These are phyloP conservation scores for Hippopotamus amphibius DNA, from an alignment of 2,113 vertebrate genomes.

Conservation along the genomic window DNA sequence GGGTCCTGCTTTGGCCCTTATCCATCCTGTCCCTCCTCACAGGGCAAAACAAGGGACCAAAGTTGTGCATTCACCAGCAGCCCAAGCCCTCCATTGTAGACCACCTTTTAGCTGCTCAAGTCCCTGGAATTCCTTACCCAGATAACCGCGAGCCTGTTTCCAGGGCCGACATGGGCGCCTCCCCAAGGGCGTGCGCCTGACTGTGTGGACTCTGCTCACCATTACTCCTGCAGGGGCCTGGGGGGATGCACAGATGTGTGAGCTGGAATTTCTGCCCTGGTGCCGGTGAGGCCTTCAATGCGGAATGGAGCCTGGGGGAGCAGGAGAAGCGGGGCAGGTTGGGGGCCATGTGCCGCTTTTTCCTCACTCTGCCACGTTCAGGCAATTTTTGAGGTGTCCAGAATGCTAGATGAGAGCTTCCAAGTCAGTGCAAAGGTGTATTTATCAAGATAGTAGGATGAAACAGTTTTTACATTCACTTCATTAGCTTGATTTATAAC, in stretches of 20 bases:
- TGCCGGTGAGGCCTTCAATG: neutral
- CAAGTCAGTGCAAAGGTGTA: neutral
- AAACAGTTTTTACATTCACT: neutral
- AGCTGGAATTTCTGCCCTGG: neutral
- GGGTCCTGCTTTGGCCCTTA: neutral
- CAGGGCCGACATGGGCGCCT: neutral
- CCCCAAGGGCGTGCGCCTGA: neutral
- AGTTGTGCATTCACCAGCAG: neutral
- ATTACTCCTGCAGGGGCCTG: neutral
- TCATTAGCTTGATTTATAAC: neutral
- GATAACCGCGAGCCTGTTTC: neutral
- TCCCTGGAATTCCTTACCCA: neutral
- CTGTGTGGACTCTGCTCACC: too few relatives aligned
- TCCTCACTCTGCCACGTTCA: neutral
- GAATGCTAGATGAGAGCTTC: neutral
- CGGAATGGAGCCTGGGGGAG: neutral
- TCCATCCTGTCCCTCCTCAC: neutral
- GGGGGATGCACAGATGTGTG: too few relatives aligned
- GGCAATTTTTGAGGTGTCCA: neutral
- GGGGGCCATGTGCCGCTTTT: neutral
- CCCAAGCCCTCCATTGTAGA: neutral
- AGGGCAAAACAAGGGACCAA: neutral
- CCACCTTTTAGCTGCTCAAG: neutral
- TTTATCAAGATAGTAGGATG: neutral
- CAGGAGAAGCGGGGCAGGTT: too few relatives aligned